phyloP scores from a whole-genome alignment of 2,888 invertebrate species.

The Asteroscopus sphinx region DNA sequence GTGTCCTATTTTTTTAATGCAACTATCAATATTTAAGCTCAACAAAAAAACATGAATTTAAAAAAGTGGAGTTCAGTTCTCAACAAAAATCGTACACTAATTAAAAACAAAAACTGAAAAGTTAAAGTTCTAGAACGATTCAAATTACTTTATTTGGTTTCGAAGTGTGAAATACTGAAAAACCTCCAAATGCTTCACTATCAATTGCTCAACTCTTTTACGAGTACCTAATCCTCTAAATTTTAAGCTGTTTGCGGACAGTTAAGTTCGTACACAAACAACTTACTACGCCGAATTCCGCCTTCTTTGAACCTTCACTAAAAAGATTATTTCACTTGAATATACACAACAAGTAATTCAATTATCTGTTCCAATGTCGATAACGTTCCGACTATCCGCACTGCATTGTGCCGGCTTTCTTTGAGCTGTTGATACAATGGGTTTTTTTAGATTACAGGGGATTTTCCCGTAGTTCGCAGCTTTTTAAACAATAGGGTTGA shows the following conservation, averaged over 20 bases:
- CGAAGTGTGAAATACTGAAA: background rate
- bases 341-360: constrained; percentile 70
- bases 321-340: constrained; percentile 53
- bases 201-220: constrained; percentile 26
- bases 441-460: constrained; percentile 64
- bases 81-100: background rate
- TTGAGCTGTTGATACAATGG: constrained; percentile 70
- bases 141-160: too few relatives aligned
- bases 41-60: too few relatives aligned
- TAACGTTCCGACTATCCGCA: constrained; percentile 60
- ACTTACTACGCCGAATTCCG: constrained; percentile 18
- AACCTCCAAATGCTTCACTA: background rate
- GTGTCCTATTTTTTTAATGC: too few relatives aligned
- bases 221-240: constrained; percentile 29
- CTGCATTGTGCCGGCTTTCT: constrained; percentile 69
- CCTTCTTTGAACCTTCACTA: constrained; percentile 30
- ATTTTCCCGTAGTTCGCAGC: constrained; percentile 70
- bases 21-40: too few relatives aligned
- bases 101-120: background rate
- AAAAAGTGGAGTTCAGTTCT: too few relatives aligned
- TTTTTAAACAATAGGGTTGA: constrained; percentile 65
- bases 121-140: background rate
- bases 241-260: constrained; percentile 39
- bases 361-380: constrained; percentile 72
- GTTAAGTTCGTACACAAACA: constrained; percentile 34